Conservation (phyloP, 2,113 vertebrate genomes). For the Vombatus ursinus region DNA sequence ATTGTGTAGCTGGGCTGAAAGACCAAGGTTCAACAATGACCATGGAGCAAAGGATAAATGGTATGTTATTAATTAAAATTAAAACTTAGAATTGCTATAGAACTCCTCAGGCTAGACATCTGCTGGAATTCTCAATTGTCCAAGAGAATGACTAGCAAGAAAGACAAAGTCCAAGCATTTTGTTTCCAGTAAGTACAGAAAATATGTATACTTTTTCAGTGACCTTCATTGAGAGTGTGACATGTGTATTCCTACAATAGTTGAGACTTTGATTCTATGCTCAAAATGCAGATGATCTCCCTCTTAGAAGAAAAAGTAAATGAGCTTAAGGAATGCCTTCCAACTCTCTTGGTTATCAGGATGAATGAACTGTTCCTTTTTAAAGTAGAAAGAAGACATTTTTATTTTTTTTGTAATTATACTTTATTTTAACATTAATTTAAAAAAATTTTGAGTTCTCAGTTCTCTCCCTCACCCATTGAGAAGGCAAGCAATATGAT, state of each 20-base stretch:
- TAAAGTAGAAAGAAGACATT: background rate
- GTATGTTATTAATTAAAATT: background rate
- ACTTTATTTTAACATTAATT: background rate
- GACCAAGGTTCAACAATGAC: background rate
- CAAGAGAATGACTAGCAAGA: background rate
- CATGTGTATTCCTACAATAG: background rate
- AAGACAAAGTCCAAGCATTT: background rate
- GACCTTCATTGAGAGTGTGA: background rate
- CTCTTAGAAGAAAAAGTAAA: background rate
- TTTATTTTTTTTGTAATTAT: background rate
- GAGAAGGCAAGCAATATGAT: background rate
- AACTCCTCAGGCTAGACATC: background rate
- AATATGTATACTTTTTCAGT: background rate
- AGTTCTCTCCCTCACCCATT: background rate
- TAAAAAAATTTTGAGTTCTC: background rate
- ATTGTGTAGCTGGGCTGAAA: slow-evolving; percentile 51
- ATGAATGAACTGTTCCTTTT: background rate
- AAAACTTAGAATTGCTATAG: background rate
- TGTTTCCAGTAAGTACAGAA: background rate
- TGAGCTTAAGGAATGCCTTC: background rate
- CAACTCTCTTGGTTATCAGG: background rate
- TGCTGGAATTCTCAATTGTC: background rate
- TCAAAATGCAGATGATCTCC: background rate
- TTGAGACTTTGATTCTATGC: background rate
- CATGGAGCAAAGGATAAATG: background rate